Evolutionary conservation across 1,140 invertebrate species (phyloP), one percentile per base, ranked within the genome.

Genomic region (Lanistes nyassanus): DNA sequence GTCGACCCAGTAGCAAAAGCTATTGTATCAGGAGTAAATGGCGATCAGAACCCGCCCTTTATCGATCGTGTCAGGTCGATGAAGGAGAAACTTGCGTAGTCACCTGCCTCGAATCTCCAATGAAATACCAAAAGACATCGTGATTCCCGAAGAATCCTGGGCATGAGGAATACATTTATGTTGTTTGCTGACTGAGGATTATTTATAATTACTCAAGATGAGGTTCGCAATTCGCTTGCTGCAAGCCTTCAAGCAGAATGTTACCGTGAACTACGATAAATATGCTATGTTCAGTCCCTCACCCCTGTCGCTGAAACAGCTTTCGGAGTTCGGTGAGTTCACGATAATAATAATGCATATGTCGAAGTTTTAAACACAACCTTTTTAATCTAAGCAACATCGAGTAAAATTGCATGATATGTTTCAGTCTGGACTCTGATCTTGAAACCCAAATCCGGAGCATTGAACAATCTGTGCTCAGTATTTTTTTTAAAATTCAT

Each of bases 231-330:
- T 80, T 29, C 16, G 74, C 0, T 34, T 74, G 53, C 55, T 70
- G 3, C 55, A 29, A n/a, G 37, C 72, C 31, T 21, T 76, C 23
- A 58, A 42, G 26, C 66, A 65, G 51, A 75, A 31, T 71, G 62
- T 72, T 37, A 23, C 66, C 23, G 47, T 65, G 6, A 42, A 26
- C 13, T 82, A 82, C 65, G 81, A 84, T 66, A 84, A 79, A 69
- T 84, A 79, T 78, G 83, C 81, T 26, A 67, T 31, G 53, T 98
- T 97, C 89, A 97, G 97, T 89, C 97, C 97, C 64, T 97, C 96
- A 76, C 96, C 96, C 72, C 90, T 98, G 42, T 97, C 96, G 64
- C 96, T 98, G 83, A 97, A 97, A 89, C 95, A 98, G 89, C 97
- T 98, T 90, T 94, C 97, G 42, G 80, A 82, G n/a, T 80, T 80